These are phyloP conservation scores for Mesocentrotus franciscanus DNA, from an alignment of 53 echinoderm and acorn worm genomes.

Conservation along the genomic window DNA sequence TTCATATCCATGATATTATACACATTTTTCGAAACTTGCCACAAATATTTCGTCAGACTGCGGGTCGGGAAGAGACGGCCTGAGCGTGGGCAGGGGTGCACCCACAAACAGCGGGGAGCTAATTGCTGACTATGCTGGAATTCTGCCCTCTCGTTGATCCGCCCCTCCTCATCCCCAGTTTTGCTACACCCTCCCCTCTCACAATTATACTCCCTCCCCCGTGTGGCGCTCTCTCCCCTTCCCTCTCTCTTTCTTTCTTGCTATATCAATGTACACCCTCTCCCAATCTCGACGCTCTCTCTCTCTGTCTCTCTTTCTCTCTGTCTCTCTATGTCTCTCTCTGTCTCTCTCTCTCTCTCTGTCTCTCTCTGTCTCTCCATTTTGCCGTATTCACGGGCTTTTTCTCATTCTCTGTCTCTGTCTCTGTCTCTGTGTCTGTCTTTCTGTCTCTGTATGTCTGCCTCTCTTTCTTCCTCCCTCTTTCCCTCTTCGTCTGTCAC, in stretches of 20 bases:
- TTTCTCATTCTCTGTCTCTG: background rate
- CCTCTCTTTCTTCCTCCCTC: background rate
- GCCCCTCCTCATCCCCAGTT: background rate
- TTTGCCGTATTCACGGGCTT: too few species aligned
- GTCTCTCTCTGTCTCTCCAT: too few species aligned
- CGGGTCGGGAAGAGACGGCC: background rate
- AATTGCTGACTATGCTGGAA: conserved; percentile 37
- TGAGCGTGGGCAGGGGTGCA: background rate
- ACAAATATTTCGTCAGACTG: background rate
- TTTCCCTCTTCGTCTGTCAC: background rate
- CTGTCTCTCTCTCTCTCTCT: too few species aligned
- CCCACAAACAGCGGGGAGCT: background rate
- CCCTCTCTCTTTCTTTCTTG: too few species aligned
- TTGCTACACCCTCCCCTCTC: background rate
- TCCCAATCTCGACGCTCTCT: too few species aligned
- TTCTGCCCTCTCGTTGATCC: background rate
- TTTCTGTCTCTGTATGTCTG: background rate
- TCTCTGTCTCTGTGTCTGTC: background rate
- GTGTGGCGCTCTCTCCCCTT: too few species aligned
- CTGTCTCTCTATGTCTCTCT: too few species aligned
- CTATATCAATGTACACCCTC: too few species aligned
- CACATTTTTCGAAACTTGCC: conserved; percentile 3
- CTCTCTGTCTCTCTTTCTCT: too few species aligned
- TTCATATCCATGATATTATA: background rate
- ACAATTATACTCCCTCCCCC: too few species aligned